These are phyloP conservation scores for Pachyuromys duprasi DNA, from an alignment of 2,797 vertebrate genomes.

Conservation along the genomic window DNA sequence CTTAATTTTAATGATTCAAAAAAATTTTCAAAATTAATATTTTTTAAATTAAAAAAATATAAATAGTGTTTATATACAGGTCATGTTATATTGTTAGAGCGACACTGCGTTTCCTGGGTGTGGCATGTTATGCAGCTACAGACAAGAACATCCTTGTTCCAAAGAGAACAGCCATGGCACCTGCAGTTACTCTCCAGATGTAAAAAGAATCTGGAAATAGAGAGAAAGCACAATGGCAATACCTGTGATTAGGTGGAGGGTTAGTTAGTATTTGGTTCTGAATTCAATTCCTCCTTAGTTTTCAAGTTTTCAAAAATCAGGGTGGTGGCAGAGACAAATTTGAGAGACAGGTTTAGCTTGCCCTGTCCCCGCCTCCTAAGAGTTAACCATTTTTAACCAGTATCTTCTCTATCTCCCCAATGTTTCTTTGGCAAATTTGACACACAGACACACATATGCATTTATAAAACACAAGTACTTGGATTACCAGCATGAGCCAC, in stretches of 20 bases:
- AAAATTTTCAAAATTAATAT: background rate
- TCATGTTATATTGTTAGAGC: background rate
- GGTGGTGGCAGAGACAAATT: background rate
- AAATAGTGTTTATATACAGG: background rate
- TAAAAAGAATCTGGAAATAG: constrained; percentile 30
- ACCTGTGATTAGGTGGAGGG: background rate
- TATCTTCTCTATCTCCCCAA: background rate
- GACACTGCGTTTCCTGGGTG: background rate
- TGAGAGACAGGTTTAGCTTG: background rate
- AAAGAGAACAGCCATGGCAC: constrained; percentile 3
- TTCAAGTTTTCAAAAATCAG: background rate
- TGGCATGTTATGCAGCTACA: background rate
- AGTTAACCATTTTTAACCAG: background rate
- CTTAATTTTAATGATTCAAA: constrained; percentile 42
- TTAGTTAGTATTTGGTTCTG: background rate
- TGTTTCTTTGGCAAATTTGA: background rate
- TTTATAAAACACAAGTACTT: background rate
- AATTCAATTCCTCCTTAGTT: background rate
- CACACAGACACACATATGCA: background rate
- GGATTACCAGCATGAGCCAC: background rate
- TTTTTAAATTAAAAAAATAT: background rate
- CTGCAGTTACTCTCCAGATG: constrained; percentile 56
- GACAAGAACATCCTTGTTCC: constrained; percentile 39
- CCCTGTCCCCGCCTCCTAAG: background rate
- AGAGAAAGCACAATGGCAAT: constrained; percentile 18